Conservation (phyloP, 1,140 invertebrate genomes). For the Camponotus vicinus region DNA sequence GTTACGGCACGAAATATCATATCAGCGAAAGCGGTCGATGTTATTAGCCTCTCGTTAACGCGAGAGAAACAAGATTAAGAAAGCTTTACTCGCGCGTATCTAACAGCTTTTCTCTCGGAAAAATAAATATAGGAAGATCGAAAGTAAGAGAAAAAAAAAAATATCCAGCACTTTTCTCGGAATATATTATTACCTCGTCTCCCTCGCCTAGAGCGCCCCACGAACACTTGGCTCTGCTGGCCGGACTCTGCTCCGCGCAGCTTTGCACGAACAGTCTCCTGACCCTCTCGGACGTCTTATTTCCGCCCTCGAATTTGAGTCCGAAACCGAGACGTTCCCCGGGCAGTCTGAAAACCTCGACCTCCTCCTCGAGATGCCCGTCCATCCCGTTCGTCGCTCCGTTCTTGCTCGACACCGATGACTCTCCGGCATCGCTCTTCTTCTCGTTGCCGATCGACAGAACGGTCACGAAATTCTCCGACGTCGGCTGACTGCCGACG, state of each 20-base stretch:
- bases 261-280: conserved; percentile 94
- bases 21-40: conserved; percentile 40
- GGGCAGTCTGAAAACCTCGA: conserved; percentile 93
- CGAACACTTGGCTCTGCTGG: conserved; percentile 91
- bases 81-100: neutral
- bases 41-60: conserved; percentile 23
- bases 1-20: conserved; percentile 46
- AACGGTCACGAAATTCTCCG: conserved; percentile 85
- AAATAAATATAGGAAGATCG: neutral
- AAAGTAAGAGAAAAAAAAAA: neutral
- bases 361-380: conserved; percentile 88
- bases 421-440: conserved; percentile 77
- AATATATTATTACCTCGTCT: conserved; percentile 88
- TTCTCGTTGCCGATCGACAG: conserved; percentile 84
- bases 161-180: neutral
- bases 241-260: conserved; percentile 95
- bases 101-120: neutral
- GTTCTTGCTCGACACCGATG: conserved; percentile 60
- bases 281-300: conserved; percentile 91
- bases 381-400: conserved; percentile 73
- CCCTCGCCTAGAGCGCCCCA: conserved; percentile 94
- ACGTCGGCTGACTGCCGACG: conserved; percentile 85
- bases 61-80: conserved; percentile 13
- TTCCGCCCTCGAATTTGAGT: conserved; percentile 96
- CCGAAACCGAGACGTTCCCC: conserved; percentile 96